phyloP scores from a whole-genome alignment of 30 jellyfish, hydroid and myxozoan species.

The Morbakka virulenta region DNA sequence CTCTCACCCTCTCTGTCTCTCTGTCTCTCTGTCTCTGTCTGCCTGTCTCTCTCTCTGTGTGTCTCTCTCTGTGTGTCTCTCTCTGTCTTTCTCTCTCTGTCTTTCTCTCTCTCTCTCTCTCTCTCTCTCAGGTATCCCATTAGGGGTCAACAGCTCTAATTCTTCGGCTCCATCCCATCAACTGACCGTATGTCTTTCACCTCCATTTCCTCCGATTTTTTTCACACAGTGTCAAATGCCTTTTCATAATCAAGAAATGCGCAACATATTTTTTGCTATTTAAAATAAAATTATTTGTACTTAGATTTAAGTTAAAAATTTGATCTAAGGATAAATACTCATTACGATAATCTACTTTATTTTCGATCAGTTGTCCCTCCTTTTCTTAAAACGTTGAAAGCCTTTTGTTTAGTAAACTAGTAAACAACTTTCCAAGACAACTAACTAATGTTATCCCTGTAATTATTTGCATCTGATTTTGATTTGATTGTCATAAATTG shows the following conservation, averaged over 20 bases:
- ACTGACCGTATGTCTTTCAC: background rate
- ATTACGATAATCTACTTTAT: slow-evolving; percentile 12
- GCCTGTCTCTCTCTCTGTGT: too few relatives aligned
- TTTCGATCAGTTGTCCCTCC: slow-evolving; percentile 3
- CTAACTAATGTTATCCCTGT: slow-evolving; percentile 13
- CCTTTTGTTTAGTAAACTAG: slow-evolving; percentile 12
- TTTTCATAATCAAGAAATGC: slow-evolving; percentile 3
- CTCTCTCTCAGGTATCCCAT: too few relatives aligned
- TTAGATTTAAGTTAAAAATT: background rate
- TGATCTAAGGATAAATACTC: slow-evolving; percentile 1
- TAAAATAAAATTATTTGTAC: background rate
- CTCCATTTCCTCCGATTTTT: background rate
- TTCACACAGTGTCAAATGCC: slow-evolving; percentile 34
- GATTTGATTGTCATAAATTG: slow-evolving; percentile 5
- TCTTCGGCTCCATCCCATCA: too few relatives aligned
- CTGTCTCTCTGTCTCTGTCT: too few relatives aligned
- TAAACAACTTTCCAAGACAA: slow-evolving; percentile 21
- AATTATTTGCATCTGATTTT: background rate
- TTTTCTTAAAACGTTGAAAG: background rate
- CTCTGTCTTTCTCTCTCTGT: too few relatives aligned
- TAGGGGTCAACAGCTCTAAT: too few relatives aligned
- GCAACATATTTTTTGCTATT: slow-evolving; percentile 1
- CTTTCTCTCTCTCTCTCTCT: too few relatives aligned
- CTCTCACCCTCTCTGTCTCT: too few relatives aligned
- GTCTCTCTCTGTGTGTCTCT: too few relatives aligned